Conservation (phyloP, 2,888 invertebrate species). For the Volucella inflata region DNA sequence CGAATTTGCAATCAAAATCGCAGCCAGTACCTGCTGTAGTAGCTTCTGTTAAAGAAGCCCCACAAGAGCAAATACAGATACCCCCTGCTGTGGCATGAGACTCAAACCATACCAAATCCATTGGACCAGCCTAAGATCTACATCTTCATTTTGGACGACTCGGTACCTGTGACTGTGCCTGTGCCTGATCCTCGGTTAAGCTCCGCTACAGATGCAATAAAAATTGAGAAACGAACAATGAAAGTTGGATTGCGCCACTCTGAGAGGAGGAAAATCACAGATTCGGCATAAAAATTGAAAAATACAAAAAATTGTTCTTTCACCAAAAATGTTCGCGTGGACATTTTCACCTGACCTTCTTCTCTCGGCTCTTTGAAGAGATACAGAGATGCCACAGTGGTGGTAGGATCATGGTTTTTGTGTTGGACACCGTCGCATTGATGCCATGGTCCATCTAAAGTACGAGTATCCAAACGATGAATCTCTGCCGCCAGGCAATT, state of each 20-base stretch:
- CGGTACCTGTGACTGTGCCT: no score
- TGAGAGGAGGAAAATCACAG: no score
- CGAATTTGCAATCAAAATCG: slow-evolving; percentile 3
- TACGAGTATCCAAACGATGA: slow-evolving; percentile 49
- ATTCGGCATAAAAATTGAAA: no score
- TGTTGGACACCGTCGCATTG: slow-evolving; percentile 8
- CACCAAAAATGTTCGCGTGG: slow-evolving; percentile 66
- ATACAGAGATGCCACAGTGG: neutral
- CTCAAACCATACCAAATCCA: slow-evolving; percentile 19
- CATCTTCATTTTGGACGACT: slow-evolving; percentile 45
- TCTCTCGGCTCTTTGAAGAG: slow-evolving; percentile 12
- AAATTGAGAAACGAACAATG: slow-evolving; percentile 43
- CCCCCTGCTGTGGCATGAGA: slow-evolving; percentile 51
- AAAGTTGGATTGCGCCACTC: slow-evolving; percentile 26
- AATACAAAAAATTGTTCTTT: slow-evolving; percentile 40
- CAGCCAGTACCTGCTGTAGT: no score
- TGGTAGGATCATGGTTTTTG: neutral
- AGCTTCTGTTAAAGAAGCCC: slow-evolving; percentile 60
- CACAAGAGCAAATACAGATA: slow-evolving; percentile 26
- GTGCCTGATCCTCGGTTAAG: neutral
- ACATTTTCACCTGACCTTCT: slow-evolving; percentile 75
- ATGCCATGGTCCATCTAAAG: slow-evolving; percentile 50
- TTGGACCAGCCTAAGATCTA: slow-evolving; percentile 5
- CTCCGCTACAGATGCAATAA: slow-evolving; percentile 30
- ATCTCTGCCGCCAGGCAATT: slow-evolving; percentile 69